Conservation (phyloP, 2,888 invertebrate genomes). For the Brachyopa scutellaris region DNA sequence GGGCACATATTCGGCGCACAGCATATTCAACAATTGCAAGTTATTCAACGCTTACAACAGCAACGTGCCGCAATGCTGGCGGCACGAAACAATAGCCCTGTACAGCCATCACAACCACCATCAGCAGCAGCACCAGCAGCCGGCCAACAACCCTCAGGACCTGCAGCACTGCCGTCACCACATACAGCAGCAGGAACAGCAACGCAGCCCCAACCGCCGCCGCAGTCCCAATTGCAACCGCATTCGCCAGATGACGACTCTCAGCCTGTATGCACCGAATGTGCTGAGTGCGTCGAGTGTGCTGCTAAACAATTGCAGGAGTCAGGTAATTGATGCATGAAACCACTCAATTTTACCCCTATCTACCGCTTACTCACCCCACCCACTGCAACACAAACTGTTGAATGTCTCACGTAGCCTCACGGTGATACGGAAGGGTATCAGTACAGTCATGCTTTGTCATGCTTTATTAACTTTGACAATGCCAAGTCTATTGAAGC, state of each 20-base stretch:
- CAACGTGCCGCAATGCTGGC: slow-evolving; percentile 84
- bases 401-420: slow-evolving; percentile 29
- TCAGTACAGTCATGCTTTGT: slow-evolving; percentile 29
- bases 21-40: slow-evolving; percentile 85
- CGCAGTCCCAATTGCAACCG: slow-evolving; percentile 71
- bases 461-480: slow-evolving; percentile 58
- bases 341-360: slow-evolving; percentile 1
- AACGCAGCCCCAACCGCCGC: slow-evolving; percentile 64
- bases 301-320: slow-evolving; percentile 81
- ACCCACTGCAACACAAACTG: slow-evolving; percentile 36
- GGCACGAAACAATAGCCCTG: slow-evolving; percentile 77
- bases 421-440: not conserved
- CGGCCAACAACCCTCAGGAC: slow-evolving; percentile 58
- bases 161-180: slow-evolving; percentile 42
- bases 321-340: slow-evolving; percentile 77
- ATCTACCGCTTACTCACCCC: not conserved
- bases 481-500: slow-evolving; percentile 41
- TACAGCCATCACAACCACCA: slow-evolving; percentile 74
- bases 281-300: slow-evolving; percentile 82
- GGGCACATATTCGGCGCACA: slow-evolving; percentile 86
- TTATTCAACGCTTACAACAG: slow-evolving; percentile 86
- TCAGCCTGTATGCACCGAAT: slow-evolving; percentile 81
- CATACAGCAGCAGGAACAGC: slow-evolving; percentile 62
- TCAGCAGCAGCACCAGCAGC: slow-evolving; percentile 69
- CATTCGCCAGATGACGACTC: slow-evolving; percentile 78